Evolutionary conservation across 2,888 invertebrate species (phyloP), one percentile per base, ranked within the genome.

Genomic region (Altica lythri): DNA sequence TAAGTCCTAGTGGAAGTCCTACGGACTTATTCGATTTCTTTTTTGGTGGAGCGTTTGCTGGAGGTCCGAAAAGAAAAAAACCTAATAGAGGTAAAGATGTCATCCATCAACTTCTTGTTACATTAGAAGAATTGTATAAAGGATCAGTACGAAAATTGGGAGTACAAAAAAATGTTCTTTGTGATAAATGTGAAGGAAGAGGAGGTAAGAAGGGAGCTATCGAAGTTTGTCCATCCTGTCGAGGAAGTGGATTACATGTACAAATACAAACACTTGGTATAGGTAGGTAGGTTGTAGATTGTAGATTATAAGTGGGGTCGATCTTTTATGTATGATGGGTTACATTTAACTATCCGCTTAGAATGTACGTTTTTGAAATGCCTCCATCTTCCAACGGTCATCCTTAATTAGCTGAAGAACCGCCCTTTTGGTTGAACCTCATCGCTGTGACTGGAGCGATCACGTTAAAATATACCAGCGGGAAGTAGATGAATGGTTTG

Each of bases 21-120:
- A 96, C 96, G 95, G 98, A 99, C 79, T 86, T 98, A 70, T 98
- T 98, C 74, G 95, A 97, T 72, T 95, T 97, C 90, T 96, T 98
- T 86, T 98, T 98, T 75, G 84, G 82, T 13, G 78, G 78, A 35
- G 80, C 82, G 2, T 78, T 82, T 14, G 78, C 82, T 14, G 77
- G 80, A 30, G 32, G 69, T 29, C 71, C 79, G 2, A 79, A 86
- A 16, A 82, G 86, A 46, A 81, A 86, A 18, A 87, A 89, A n/a
- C n/a, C n/a, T 68, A 81, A 87, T 42, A 85, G 85, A 68, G 94
- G 93, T 61, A 94, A 95, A 71, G 95, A 98, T 78, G 92, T 95
- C 4, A 86, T 96, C 48, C 98, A 98, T 75, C 95, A 95, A 70
- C 79, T 99, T 63, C 86, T 86, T 14, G 95, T 98, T 6, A 87